Conservation (phyloP, 2,797 vertebrate species). For the Galago senegalensis region DNA sequence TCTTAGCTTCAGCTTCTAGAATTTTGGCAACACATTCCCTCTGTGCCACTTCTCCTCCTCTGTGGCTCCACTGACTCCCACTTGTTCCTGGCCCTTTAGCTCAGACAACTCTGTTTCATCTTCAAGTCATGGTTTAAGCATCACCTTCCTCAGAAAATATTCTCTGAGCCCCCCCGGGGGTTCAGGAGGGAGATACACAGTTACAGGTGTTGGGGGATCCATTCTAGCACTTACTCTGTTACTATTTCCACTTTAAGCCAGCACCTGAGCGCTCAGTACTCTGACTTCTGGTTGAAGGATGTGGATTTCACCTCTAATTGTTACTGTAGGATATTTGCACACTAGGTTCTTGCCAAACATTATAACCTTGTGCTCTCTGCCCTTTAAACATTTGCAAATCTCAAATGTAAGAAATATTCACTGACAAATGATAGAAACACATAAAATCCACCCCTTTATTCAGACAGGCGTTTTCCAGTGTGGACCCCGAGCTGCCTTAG, state of each 20-base stretch:
- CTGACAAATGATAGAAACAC: not conserved
- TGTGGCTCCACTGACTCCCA: rapidly evolving
- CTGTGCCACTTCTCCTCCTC: too few species aligned
- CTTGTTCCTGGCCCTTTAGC: not conserved
- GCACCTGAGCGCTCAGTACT: not conserved
- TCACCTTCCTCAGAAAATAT: not conserved
- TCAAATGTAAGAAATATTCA: not conserved
- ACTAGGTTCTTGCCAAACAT: not conserved
- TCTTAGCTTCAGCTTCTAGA: not conserved
- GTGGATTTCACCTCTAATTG: not conserved
- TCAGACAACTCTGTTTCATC: not conserved
- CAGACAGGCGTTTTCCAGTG: not conserved
- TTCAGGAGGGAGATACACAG: not conserved
- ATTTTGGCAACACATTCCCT: not conserved
- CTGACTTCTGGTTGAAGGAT: not conserved
- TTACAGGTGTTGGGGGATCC: not conserved
- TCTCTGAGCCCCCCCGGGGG: not conserved
- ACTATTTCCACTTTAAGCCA: not conserved
- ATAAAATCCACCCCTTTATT: not conserved
- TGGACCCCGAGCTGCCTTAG: not conserved
- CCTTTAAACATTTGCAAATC: not conserved
- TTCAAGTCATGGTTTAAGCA: not conserved
- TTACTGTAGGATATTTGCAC: not conserved
- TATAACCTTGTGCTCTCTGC: not conserved
- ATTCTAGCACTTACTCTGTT: not conserved